Percentiles rank a stretch among this genome's conserved stretches.
Evolutionary conservation across 2,797 vertebrate species (phyloP).

Genomic region (Loris lydekkerianus): DNA sequence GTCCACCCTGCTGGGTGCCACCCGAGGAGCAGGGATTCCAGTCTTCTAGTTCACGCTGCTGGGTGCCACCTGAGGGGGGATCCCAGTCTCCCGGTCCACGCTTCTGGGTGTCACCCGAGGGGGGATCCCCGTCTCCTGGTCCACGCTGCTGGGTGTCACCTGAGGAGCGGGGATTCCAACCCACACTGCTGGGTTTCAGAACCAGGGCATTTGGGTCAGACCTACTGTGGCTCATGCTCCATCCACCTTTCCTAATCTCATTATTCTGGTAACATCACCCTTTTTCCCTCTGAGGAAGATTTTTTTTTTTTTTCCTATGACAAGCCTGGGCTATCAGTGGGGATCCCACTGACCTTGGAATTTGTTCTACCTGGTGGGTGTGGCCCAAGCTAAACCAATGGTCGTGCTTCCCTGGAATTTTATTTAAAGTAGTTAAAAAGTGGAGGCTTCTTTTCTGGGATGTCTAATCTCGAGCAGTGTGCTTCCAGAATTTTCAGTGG

Average conservation of each 20-base stretch:
- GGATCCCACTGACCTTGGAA: too few species aligned
- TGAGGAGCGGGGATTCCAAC: too few species aligned
- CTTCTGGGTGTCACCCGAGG: too few species aligned
- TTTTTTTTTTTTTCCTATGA: too few species aligned
- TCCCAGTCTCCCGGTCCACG: too few species aligned
- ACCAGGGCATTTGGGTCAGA: neutral
- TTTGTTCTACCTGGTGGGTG: neutral
- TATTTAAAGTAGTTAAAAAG: neutral
- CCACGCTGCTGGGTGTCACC: too few species aligned
- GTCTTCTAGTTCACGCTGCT: too few species aligned
- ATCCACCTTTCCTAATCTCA: neutral
- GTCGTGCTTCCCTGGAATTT: neutral
- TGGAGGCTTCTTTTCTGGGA: neutral
- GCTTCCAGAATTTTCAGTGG: fast-evolving
- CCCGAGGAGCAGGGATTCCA: too few species aligned
- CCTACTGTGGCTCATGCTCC: fast-evolving
- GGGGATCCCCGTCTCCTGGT: too few species aligned
- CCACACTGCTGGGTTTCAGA: neutral
- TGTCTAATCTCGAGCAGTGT: neutral
- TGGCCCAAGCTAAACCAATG: too few species aligned
- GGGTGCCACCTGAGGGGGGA: too few species aligned
- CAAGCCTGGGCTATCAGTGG: fast-evolving
- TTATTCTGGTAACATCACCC: neutral
- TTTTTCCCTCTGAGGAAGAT: neutral
- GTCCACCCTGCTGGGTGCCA: too few species aligned